Percentiles rank a stretch among this genome's conserved stretches.
Evolutionary conservation across 2,113 vertebrate species (phyloP).

Genomic region (Erythrocercus mccallii): DNA sequence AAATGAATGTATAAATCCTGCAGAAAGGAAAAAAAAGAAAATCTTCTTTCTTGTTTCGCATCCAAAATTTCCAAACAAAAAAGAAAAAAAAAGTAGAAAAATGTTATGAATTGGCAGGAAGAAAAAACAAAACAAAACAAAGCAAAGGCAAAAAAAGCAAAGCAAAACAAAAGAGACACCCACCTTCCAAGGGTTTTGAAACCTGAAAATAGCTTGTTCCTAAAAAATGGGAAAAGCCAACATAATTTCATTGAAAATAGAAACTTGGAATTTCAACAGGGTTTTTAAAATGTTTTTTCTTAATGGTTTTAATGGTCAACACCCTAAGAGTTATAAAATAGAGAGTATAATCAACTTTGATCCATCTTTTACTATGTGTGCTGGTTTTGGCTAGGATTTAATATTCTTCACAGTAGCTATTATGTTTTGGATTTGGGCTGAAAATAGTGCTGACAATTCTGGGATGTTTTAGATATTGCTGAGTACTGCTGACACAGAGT

Average conservation of each 20-base stretch:
- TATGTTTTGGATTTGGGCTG: background rate
- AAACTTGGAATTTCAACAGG: accelerated
- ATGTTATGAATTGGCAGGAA: accelerated
- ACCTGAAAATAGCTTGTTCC: background rate
- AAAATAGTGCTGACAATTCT: background rate
- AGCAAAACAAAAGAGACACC: background rate
- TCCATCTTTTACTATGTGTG: background rate
- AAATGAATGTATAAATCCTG: background rate
- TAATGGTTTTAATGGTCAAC: background rate
- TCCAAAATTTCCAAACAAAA: background rate
- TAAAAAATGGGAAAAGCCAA: accelerated
- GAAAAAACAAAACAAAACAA: background rate
- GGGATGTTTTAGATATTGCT: background rate
- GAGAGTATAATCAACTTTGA: background rate
- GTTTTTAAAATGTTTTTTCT: background rate
- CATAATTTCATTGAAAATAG: background rate
- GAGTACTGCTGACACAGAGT: background rate
- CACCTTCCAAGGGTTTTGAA: accelerated
- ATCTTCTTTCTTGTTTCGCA: background rate
- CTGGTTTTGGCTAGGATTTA: background rate
- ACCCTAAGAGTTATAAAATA: background rate
- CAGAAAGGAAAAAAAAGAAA: background rate
- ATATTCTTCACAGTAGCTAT: background rate
- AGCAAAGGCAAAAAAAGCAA: background rate
- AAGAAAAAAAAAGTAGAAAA: background rate